Evolutionary conservation across 2,888 invertebrate species (phyloP).

Genomic region (Drosophila siamana): DNA sequence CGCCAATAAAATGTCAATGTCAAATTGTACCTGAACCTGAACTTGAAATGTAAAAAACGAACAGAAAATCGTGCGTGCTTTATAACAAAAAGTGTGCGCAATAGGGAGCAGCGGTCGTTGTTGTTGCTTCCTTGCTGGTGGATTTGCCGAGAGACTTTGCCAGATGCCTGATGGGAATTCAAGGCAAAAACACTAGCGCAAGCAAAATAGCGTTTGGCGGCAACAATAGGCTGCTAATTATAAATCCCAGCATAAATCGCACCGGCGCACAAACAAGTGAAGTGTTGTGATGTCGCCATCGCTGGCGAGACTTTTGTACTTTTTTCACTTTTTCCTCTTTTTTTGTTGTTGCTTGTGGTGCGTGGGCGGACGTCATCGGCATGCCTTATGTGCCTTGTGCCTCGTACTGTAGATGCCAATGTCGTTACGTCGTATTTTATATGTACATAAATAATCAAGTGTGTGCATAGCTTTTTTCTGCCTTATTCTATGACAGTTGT

Average conservation of each 20-base stretch:
- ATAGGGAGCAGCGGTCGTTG: conserved; percentile 9
- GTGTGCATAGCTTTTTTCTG: conserved; percentile 4
- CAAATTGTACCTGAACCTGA: conserved; percentile 62
- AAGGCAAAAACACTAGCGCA: conserved; percentile 57
- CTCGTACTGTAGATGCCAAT: conserved; percentile 62
- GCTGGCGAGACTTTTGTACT: conserved; percentile 19
- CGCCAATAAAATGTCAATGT: conserved; percentile 32
- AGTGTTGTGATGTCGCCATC: conserved; percentile 63
- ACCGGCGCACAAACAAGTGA: conserved; percentile 55
- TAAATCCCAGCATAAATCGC: conserved; percentile 73
- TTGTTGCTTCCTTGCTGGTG: conserved; percentile 33
- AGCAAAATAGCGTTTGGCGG: conserved; percentile 59
- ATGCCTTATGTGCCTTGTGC: conserved; percentile 30
- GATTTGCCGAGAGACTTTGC: conserved; percentile 31
- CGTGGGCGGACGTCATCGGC: conserved; percentile 60
- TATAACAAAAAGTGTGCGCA: conserved; percentile 34
- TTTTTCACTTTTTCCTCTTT: conserved; percentile 14
- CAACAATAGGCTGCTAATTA: conserved; percentile 76
- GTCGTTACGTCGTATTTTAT: conserved; percentile 52
- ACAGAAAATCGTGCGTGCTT: conserved; percentile 18
- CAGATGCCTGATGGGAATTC: conserved; percentile 43
- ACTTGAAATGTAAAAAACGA: conserved; percentile 38
- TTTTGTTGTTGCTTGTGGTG: conserved; percentile 15
- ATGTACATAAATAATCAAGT: conserved; percentile 1
- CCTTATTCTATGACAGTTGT: conserved; percentile 17